These are phyloP conservation scores for Acanthacorydalis orientalis DNA, from an alignment of 2,888 invertebrate species.

Conservation along the genomic window DNA sequence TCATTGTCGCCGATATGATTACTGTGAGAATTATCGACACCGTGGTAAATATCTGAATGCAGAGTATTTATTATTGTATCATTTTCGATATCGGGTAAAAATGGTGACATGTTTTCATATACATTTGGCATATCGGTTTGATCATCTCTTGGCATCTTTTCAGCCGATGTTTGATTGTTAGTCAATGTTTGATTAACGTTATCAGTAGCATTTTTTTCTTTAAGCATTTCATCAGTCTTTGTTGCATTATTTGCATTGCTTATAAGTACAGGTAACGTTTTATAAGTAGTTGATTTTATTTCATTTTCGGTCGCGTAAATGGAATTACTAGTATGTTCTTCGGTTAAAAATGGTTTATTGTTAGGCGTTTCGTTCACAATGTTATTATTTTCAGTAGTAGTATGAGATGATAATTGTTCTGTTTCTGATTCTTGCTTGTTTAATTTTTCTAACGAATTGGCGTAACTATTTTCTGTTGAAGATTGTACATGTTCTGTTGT, in stretches of 20 bases:
- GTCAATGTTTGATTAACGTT: not conserved
- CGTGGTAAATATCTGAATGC: constrained; percentile 25
- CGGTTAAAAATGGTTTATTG: not conserved
- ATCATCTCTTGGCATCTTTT: not conserved
- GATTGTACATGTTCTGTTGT: no score
- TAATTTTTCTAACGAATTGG: no score
- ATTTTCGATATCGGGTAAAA: constrained; percentile 47
- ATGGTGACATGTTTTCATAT: constrained; percentile 45
- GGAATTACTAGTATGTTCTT: not conserved
- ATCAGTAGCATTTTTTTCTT: constrained; percentile 7
- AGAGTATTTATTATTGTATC: constrained; percentile 39
- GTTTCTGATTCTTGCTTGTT: no score
- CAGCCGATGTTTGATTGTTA: constrained; percentile 2
- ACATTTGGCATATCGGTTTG: constrained; percentile 8
- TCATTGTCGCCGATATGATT: not conserved
- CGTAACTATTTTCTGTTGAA: no score
- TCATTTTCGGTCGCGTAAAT: not conserved
- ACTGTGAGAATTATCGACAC: not conserved
- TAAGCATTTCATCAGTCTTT: constrained; percentile 8
- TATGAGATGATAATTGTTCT: no score
- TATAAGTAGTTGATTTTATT: not conserved
- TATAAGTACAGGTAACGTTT: not conserved
- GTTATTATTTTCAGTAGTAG: no score
- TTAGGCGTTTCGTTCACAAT: not conserved
- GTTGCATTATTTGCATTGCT: not conserved